Evolutionary conservation across 2,113 vertebrate species (phyloP), one percentile per base, ranked within the genome.

Genomic region (Heliornis fulica): DNA sequence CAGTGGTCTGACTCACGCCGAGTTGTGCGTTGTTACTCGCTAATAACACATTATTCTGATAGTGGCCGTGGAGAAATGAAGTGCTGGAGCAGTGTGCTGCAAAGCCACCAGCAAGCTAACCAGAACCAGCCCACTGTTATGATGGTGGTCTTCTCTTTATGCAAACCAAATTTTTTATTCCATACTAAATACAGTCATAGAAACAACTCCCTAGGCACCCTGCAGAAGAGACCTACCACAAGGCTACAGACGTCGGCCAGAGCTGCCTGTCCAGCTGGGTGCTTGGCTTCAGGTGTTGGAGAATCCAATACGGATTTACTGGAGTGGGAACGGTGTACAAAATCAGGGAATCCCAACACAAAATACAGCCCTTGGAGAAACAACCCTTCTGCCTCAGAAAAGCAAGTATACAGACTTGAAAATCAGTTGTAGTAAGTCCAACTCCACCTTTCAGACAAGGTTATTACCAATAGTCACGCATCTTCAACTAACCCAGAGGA

Each of bases 1-100:
- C 2, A 4, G 20, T 3, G 17, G 65, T 12, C 59, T 15, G 40
- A 38, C 9, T 60, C 3, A 1, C 1, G 2, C 32, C 0, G 22
- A 23, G 28, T 8, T 0, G 1, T 3, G 40, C 0, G 2, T 2
- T 17, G 18, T 36, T 78, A 20, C n/a, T 57, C 83, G 41, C 34
- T 26, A 68, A 38, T 18, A 76, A 23, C 8, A 2, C 3, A 1
- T 6, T 8, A 12, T 18, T 40, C 51, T 2, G 20, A 14, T 34
- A 79, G 32, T 0, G 3, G 40, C 29, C 18, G 1, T 0, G 5
- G 61, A 9, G 32, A 6, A 38, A 43, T 1, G 40, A 65, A 85
- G 81, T 22, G 23, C 11, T 0, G 20, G 38, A 76, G 61, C 13
- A 17, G 53, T 20, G 23, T 26, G n/a, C 23, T 51, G 38, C 63